Conservation (phyloP, 2,888 invertebrate species). For the Parelbella ahira region DNA sequence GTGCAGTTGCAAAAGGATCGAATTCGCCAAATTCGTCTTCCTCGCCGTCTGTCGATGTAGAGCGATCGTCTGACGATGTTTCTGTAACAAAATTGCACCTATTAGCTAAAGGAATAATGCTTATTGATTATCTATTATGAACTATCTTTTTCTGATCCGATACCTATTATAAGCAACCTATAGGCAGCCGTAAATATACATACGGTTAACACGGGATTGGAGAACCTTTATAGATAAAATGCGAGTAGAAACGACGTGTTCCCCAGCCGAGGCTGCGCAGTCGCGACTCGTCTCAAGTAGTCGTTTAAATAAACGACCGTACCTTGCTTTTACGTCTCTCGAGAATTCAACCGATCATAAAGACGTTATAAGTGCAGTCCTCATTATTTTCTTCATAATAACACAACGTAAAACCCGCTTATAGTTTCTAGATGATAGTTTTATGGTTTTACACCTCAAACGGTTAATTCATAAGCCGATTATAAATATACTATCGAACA, state of each 20-base stretch:
- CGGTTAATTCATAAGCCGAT: no score
- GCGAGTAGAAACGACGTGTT: slow-evolving; percentile 50
- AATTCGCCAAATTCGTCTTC: slow-evolving; percentile 81
- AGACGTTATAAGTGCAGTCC: slow-evolving; percentile 26
- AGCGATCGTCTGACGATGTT: slow-evolving; percentile 67
- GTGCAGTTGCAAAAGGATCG: slow-evolving; percentile 72
- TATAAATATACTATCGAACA: no score
- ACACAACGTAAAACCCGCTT: no score
- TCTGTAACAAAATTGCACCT: slow-evolving; percentile 72
- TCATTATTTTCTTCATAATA: slow-evolving; percentile 20
- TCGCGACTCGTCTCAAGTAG: slow-evolving; percentile 53
- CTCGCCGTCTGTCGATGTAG: slow-evolving; percentile 80
- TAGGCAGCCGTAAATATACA: slow-evolving; percentile 8
- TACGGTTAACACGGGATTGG: slow-evolving; percentile 22
- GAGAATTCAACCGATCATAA: slow-evolving; percentile 44
- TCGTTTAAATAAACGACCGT: slow-evolving; percentile 54
- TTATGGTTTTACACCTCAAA: no score
- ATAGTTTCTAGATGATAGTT: no score
- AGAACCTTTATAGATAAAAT: slow-evolving; percentile 40
- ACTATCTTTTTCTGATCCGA: no score
- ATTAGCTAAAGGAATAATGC: no score
- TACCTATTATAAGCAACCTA: no score
- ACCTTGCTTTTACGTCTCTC: slow-evolving; percentile 42
- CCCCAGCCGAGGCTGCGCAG: slow-evolving; percentile 44
- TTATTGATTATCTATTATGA: no score